Conservation (phyloP, 2,797 vertebrate genomes). For the Emys orbicularis region DNA sequence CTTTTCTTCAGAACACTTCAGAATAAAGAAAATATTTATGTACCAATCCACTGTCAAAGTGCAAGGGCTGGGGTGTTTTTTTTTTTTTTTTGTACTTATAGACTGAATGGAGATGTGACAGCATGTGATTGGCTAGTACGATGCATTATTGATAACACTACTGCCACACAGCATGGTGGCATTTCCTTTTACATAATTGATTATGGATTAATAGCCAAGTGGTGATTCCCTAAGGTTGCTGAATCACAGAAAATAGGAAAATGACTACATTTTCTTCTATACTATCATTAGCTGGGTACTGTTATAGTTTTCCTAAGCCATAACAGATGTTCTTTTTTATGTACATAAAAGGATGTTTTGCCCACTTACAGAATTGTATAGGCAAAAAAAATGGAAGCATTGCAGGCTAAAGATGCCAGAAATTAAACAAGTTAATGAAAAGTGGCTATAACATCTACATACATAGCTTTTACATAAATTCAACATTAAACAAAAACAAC, state of each 20-base stretch:
- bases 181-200: conserved; percentile 27
- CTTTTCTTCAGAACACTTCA: not conserved
- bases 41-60: not conserved
- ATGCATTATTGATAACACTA: conserved; percentile 59
- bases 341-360: not conserved
- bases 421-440: not conserved
- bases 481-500: not conserved
- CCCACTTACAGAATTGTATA: not conserved
- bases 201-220: not conserved
- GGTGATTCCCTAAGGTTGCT: not conserved
- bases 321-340: not conserved
- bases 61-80: not conserved
- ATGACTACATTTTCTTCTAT: not conserved
- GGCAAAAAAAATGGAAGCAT: not conserved
- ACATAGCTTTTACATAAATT: not conserved
- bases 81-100: not conserved
- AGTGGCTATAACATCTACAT: not conserved
- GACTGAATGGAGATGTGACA: not conserved
- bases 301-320: not conserved
- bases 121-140: conserved; percentile 41
- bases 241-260: not conserved
- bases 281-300: not conserved
- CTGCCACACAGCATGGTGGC: not conserved
- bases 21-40: conserved; percentile 1
- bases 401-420: not conserved